Conservation (phyloP, 2,888 invertebrate genomes). For the Mesoligia furuncula region DNA sequence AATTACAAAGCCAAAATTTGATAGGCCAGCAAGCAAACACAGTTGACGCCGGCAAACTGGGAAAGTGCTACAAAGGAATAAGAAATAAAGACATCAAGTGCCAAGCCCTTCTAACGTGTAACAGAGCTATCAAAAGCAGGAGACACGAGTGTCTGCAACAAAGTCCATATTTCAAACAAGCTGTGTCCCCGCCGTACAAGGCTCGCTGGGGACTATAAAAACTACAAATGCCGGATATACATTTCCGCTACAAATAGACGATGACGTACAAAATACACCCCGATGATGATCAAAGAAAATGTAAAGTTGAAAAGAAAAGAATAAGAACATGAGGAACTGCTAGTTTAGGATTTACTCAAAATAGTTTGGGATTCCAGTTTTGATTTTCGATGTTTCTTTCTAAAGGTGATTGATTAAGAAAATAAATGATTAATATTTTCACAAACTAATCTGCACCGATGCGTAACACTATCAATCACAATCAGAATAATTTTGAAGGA, state of each 20-base stretch:
- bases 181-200: conserved; percentile 26
- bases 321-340: not conserved
- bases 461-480: no score
- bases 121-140: conserved; percentile 48
- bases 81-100: conserved; percentile 28
- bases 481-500: no score
- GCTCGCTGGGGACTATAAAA: conserved; percentile 48
- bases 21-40: not conserved
- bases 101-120: conserved; percentile 7
- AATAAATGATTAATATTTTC: not conserved
- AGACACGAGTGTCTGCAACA: conserved; percentile 35
- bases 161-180: conserved; percentile 45
- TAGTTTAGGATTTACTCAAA: not conserved
- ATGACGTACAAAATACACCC: conserved; percentile 70
- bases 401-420: not conserved
- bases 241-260: conserved; percentile 71
- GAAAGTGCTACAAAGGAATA: conserved; percentile 18
- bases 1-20: not conserved
- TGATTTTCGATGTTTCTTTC: not conserved
- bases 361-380: not conserved
- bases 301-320: conserved; percentile 1
- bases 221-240: conserved; percentile 66
- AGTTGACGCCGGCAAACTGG: not conserved
- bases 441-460: not conserved
- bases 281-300: conserved; percentile 56